A percentile compares a stretch with the other conserved stretches of the same genome.
These are phyloP conservation scores for Oreochromis tanganicae DNA, from an alignment of 2,113 vertebrate genomes.

Conservation along the genomic window DNA sequence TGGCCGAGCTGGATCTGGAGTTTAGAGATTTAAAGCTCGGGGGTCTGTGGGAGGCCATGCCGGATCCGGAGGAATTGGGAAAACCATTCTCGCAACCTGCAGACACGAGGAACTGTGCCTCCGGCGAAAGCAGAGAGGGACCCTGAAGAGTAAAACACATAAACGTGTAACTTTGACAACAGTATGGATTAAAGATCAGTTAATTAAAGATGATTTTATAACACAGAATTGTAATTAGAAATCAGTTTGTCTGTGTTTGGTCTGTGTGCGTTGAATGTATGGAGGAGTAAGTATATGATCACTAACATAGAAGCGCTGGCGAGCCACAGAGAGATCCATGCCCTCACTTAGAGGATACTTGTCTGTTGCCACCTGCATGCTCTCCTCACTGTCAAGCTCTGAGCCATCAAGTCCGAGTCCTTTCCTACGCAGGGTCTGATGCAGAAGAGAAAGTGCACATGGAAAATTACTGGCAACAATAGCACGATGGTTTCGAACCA, in stretches of 20 bases:
- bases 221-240: background rate
- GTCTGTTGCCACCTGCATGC: constrained; percentile 64
- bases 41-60: constrained; percentile 58
- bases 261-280: background rate
- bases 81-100: constrained; percentile 68
- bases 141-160: constrained; percentile 27
- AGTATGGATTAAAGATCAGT: background rate
- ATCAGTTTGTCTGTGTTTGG: background rate
- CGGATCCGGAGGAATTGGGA: constrained; percentile 56
- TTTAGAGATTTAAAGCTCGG: constrained; percentile 67
- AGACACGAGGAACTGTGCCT: constrained; percentile 64
- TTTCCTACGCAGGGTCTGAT: constrained; percentile 87
- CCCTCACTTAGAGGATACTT: constrained; percentile 75
- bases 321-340: constrained; percentile 74
- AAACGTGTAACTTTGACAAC: background rate
- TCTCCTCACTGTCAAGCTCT: constrained; percentile 82
- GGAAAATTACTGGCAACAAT: background rate
- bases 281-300: constrained; percentile 1
- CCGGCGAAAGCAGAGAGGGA: constrained; percentile 59
- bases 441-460: background rate
- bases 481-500: background rate
- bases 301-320: constrained; percentile 85
- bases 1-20: constrained; percentile 60
- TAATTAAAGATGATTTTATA: background rate
- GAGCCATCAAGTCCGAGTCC: constrained; percentile 80